These are phyloP conservation scores for Tipula helvola DNA, from an alignment of 2,888 invertebrate genomes.

Conservation along the genomic window DNA sequence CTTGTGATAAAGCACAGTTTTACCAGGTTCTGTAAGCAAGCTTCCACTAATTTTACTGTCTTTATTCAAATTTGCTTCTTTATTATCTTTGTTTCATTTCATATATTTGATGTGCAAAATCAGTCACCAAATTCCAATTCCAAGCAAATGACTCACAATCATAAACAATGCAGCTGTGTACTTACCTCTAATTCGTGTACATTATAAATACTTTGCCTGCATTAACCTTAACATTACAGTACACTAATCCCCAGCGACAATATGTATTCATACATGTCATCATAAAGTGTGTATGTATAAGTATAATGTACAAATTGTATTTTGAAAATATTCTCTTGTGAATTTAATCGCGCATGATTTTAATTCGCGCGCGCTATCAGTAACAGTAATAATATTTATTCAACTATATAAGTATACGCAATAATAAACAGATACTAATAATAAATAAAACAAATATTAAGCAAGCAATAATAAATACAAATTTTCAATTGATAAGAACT, in stretches of 20 bases:
- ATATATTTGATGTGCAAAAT: too few relatives aligned
- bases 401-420: neutral
- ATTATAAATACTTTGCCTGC: neutral
- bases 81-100: too few relatives aligned
- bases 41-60: too few relatives aligned
- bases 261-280: neutral
- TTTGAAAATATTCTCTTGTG: neutral
- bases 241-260: neutral
- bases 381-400: neutral
- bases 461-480: neutral
- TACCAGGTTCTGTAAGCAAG: too few relatives aligned
- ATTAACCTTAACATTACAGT: neutral
- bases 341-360: neutral
- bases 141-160: too few relatives aligned
- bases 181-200: neutral
- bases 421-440: neutral
- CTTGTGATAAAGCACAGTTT: too few relatives aligned
- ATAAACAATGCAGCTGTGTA: neutral
- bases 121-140: too few relatives aligned
- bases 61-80: too few relatives aligned
- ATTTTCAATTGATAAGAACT: neutral
- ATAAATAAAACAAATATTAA: neutral
- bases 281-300: too few relatives aligned
- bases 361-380: neutral
- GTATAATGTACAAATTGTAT: neutral